Conservation (phyloP, 2,797 vertebrate species). For the Pseudochirops cupreus region DNA sequence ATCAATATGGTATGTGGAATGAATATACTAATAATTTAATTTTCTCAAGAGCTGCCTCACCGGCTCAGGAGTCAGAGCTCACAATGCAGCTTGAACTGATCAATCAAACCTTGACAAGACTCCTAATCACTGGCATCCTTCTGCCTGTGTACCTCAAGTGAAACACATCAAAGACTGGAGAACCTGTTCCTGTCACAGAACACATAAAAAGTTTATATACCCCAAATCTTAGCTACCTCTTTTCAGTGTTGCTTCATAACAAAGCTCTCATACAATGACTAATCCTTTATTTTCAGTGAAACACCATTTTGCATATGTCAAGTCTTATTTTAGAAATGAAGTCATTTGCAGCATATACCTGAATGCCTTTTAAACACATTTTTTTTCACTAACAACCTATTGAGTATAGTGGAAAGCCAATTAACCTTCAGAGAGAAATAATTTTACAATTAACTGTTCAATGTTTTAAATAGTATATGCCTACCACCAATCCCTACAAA, state of each 20-base stretch:
- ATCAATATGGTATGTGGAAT: no score
- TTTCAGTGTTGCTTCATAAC: background rate
- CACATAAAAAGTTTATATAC: background rate
- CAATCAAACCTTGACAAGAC: no score
- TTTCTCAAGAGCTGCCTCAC: no score
- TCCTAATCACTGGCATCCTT: no score
- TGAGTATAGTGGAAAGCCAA: conserved; percentile 36
- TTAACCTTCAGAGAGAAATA: conserved; percentile 56
- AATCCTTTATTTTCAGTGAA: conserved; percentile 43
- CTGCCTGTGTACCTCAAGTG: no score
- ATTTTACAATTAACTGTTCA: conserved; percentile 40
- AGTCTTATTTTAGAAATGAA: conserved; percentile 47
- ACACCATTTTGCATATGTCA: conserved; percentile 15
- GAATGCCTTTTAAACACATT: background rate
- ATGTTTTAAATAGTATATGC: conserved; percentile 45
- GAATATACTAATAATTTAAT: no score
- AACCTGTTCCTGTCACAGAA: no score
- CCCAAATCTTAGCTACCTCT: conserved; percentile 30
- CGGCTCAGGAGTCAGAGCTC: no score
- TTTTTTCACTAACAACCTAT: conserved; percentile 38
- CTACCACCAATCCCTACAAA: conserved; percentile 14
- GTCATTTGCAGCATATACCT: background rate
- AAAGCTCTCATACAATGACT: conserved; percentile 15
- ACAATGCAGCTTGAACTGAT: no score
- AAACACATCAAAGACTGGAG: no score